Base-by-base conservation (phyloP, 2,113 vertebrate genomes). In the Ptyas mucosa region DNA sequence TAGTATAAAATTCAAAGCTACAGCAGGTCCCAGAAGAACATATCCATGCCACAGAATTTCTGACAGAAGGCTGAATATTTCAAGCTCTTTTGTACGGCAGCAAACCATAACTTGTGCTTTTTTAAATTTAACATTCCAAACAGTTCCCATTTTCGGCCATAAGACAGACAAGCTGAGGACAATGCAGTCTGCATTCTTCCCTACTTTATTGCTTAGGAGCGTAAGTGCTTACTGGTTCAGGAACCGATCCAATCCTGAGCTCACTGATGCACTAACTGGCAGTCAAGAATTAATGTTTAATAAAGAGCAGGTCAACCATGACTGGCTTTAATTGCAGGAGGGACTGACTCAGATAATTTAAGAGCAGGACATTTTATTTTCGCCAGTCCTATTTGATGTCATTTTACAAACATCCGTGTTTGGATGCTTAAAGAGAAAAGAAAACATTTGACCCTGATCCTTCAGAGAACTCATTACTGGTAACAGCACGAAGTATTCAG, bases 231-330 rank as follows among this genome's bases (percentile, higher is more conserved):
- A 88, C 92, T 96, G 91, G 94, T 89, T 87, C 88, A 53, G 92
- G 95, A 96, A 97, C 95, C 95, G 92, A 96, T 92, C 92, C 94
- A 97, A 94, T 90, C 85, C 93, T 94, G 95, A 97, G 94, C 90
- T 95, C 0, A 0, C 69, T 94, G 89, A 46, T 94, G 92, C 86
- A 89, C 94, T 96, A 92, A 96, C 92, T 95, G 93, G 93, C 54
- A 94, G 95, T 93, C 90, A 95, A 0, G 87, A 96, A 97, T 97
- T 97, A 97, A 94, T 29, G 52, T 95, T 96, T 97, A 97, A 97
- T 97, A 97, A 98, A 96, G 93, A 96, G 69, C 8, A 95, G 96
- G 95, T 97, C 97, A 96, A 64, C 94, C 96, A 96, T 97, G 95
- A 95, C 93, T 93, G 92, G 88, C 90, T 96, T 97, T 97, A 97